These are phyloP conservation scores for Apotomis capreana DNA, from an alignment of 2,888 invertebrate genomes.

Conservation along the genomic window DNA sequence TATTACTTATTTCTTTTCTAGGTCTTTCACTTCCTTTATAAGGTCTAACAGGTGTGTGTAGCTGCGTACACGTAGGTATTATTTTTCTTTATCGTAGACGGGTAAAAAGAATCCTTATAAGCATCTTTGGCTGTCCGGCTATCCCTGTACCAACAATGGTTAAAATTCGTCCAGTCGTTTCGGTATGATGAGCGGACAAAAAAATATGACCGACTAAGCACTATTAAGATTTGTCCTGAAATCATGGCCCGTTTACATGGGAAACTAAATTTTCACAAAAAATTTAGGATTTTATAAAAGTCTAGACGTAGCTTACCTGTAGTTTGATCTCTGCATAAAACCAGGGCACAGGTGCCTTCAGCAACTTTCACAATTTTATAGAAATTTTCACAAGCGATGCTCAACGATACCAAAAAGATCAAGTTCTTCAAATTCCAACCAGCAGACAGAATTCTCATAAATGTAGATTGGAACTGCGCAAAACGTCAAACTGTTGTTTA, in stretches of 20 bases:
- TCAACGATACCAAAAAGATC: not conserved
- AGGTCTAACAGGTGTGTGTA: not conserved
- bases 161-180: too few relatives aligned
- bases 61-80: not conserved
- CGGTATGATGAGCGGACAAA: too few relatives aligned
- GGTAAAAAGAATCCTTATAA: too few relatives aligned
- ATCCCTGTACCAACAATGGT: too few relatives aligned
- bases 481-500: not conserved
- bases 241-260: too few relatives aligned
- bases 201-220: too few relatives aligned
- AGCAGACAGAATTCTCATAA: not conserved
- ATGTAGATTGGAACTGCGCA: not conserved
- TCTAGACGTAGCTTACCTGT: not conserved
- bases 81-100: too few relatives aligned
- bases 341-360: not conserved
- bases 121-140: not conserved
- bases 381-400: conserved; percentile 1
- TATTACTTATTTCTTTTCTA: too few relatives aligned
- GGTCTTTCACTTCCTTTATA: too few relatives aligned
- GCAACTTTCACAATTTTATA: not conserved
- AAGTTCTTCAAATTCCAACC: not conserved
- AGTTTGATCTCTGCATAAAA: not conserved
- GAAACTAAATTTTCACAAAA: too few relatives aligned
- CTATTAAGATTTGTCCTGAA: too few relatives aligned
- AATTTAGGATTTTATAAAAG: too few relatives aligned